Conservation (phyloP, 2,113 vertebrate species). For the Cathartes aura region DNA sequence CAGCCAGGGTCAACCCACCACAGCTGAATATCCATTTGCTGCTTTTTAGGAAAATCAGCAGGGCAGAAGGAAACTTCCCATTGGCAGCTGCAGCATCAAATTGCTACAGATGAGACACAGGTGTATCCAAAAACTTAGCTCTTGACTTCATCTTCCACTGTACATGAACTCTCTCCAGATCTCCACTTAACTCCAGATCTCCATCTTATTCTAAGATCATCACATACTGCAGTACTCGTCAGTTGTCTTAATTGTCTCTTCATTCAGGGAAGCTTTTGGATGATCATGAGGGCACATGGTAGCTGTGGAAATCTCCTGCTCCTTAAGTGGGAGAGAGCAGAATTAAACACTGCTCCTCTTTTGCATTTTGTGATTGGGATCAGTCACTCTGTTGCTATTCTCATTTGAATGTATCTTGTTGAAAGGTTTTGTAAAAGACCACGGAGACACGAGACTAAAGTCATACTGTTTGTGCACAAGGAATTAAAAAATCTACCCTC, state of each 20-base stretch:
- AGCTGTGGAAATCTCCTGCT: not conserved
- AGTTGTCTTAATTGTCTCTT: not conserved
- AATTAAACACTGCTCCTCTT: not conserved
- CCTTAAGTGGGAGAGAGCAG: not conserved
- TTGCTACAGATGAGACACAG: not conserved
- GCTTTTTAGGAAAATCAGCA: not conserved
- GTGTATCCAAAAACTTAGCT: not conserved
- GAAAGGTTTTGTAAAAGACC: not conserved
- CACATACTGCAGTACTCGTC: not conserved
- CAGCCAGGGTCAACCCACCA: too few species aligned
- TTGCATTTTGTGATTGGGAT: not conserved
- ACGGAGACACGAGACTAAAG: not conserved
- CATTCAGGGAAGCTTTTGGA: not conserved
- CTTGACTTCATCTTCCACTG: not conserved
- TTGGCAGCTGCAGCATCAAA: not conserved
- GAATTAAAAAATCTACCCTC: not conserved
- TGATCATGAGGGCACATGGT: not conserved
- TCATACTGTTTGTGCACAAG: not conserved
- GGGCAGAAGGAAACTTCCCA: not conserved
- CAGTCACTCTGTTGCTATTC: not conserved
- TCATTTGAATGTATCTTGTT: not conserved
- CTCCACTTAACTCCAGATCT: not conserved
- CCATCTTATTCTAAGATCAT: not conserved
- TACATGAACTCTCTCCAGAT: not conserved
- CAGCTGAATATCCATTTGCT: not conserved